Evolutionary conservation across 2,797 vertebrate genomes (phyloP), one percentile per base, ranked within the genome.

Genomic region (Microctenopoma lineatum): DNA sequence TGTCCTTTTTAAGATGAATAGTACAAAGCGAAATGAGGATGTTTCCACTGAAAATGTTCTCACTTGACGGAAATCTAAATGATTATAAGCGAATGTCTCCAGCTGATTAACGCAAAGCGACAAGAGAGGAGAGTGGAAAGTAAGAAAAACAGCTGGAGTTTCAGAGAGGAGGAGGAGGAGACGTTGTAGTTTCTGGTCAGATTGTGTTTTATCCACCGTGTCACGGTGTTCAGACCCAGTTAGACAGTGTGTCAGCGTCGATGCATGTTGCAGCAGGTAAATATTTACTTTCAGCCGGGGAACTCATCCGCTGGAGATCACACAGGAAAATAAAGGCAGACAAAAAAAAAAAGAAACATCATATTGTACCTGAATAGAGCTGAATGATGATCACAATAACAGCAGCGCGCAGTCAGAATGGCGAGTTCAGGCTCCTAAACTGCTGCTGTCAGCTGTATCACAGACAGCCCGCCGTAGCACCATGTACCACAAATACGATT

Each of bases 381-480:
- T 63, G 60, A 71, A 75, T 14, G 46, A 54, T 64, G 67, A 68
- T 64, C 42, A 54, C 44, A 78, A 59, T 47, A 68, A 70, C 48
- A 80, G 52, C 53, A 66, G 56, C 32, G 7, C 48, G 59, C 50
- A 55, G 67, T 45, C 32, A 27, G 42, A 70, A 14, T 14, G 39
- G 53, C 53, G 55, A 14, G 56, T 48, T 55, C 64, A 11, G 57
- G 32, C 44, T 57, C 34, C 51, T 29, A 67, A 77, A 81, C 48
- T 16, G 80, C 75, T 41, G 62, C 80, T 73, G 80, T 85, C 85
- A 80, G 85, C 78, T 66, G 44, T 59, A 77, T 70, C 70, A 53
- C 61, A 74, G 42, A 59, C 64, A 39, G 47, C 48, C 27, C 9
- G 66, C 60, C 32, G 66, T 3, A 64, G 56, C 55, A 15, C 15